Base-by-base conservation (phyloP, 2,888 invertebrate species). In the Volucella inflata region DNA sequence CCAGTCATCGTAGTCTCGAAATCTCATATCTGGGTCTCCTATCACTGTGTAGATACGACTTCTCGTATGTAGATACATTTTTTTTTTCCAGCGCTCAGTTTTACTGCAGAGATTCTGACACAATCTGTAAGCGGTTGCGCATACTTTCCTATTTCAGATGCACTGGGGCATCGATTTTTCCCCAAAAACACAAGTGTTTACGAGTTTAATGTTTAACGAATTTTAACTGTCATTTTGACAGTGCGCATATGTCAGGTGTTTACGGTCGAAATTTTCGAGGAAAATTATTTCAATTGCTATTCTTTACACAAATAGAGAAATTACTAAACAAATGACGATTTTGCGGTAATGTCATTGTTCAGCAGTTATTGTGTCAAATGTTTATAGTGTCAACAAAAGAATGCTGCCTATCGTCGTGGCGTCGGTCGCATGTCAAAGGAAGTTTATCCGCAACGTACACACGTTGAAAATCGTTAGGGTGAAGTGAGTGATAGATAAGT, bases 51-150 rank as follows among this genome's bases (percentile, higher is more conserved):
- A 30, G 30, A 30, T 30, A 30, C 30, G 6, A 30, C 6, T 30
- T 6, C 4, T 4, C 30, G 30, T 6, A 30, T 3, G 55, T 53
- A 75, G 62, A 65, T 80, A 62, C 59, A 46, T 53, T 74, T 80
- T 67, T 59, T 48, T 38, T 53, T 40, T 8, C 4, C 30, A 30
- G 30, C 44, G 44, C 10, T 51, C 36, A 14, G 30, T 55, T 30
- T 62, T 30, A 71, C 62, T 85, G 85, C 85, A 77, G 85, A 77
- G 62, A 74, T 64, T 78, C 65, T 78, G 83, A 85, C 79, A 62
- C 10, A 68, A 62, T 57, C 57, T 46, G 53, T 36, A 51, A 64
- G 81, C 76, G 85, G 44, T 77, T 85, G 85, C 85, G 85, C 85
- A 57, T 81, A 71, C 57, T 38, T 51, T 71, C 42, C 11, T 38